Percentiles rank a stretch among this genome's conserved stretches.
Conservation (phyloP, 1,140 invertebrate species). For the Danaus melanippus region DNA sequence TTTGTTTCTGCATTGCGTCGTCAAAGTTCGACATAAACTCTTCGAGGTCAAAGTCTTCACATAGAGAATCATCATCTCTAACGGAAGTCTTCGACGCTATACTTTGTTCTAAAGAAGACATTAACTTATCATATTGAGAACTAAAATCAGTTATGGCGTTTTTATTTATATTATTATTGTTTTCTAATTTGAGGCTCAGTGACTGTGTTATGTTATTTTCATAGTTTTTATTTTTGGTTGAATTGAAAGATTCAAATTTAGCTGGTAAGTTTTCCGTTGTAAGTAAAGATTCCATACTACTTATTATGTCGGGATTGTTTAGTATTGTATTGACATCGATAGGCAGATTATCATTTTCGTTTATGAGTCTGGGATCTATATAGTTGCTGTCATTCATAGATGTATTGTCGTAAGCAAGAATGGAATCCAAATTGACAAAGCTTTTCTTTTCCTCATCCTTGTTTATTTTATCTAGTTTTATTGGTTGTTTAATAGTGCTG, state of each 20-base stretch:
- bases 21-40: constrained; percentile 70
- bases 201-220: constrained; percentile 29
- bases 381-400: constrained; percentile 66
- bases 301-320: constrained; percentile 66
- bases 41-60: constrained; percentile 68
- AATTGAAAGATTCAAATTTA: constrained; percentile 61
- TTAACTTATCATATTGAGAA: constrained; percentile 67
- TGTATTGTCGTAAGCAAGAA: constrained; percentile 53
- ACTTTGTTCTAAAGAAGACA: constrained; percentile 68
- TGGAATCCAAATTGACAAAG: constrained; percentile 56
- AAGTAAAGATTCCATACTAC: constrained; percentile 63
- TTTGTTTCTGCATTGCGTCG: constrained; percentile 62
- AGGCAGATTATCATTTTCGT: constrained; percentile 66
- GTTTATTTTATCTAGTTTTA: constrained; percentile 64
- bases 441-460: constrained; percentile 53
- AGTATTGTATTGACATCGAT: constrained; percentile 64
- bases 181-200: constrained; percentile 36
- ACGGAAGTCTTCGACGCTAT: constrained; percentile 62
- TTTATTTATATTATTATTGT: constrained; percentile 43
- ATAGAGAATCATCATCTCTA: constrained; percentile 67
- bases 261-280: constrained; percentile 63
- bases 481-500: constrained; percentile 52
- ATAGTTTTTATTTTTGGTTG: constrained; percentile 31
- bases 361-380: constrained; percentile 63
- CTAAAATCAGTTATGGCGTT: constrained; percentile 56